These are phyloP conservation scores for Cecidostiba fungosa DNA, from an alignment of 2,888 invertebrate genomes.

Conservation along the genomic window DNA sequence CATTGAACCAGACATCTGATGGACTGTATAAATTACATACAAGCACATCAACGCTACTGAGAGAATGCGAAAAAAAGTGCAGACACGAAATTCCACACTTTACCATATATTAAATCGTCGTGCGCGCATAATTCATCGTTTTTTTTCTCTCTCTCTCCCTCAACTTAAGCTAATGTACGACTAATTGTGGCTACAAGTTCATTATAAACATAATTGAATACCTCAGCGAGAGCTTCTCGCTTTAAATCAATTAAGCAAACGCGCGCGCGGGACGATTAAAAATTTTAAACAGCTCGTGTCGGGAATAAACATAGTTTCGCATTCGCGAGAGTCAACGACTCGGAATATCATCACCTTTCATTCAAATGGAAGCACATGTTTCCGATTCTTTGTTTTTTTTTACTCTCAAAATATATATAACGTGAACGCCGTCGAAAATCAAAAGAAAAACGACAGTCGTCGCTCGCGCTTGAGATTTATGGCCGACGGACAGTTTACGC, in stretches of 20 bases:
- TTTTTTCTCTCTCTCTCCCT: background rate
- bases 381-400: background rate
- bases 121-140: background rate
- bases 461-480: slow-evolving; percentile 50
- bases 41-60: background rate
- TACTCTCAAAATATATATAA: background rate
- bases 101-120: background rate
- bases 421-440: slow-evolving; percentile 25
- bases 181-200: background rate
- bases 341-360: background rate
- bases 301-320: background rate
- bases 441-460: slow-evolving; percentile 35
- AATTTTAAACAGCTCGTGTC: slow-evolving; percentile 1
- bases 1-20: no score
- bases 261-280: background rate
- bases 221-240: background rate
- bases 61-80: background rate
- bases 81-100: background rate
- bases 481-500: slow-evolving; percentile 44
- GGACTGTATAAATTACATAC: no score
- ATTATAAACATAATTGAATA: slow-evolving; percentile 9
- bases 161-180: background rate
- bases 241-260: background rate
- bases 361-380: background rate
- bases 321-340: background rate